These are phyloP conservation scores for crab-eating macaque (Macaca fascicularis) DNA, from an alignment of 2,113 vertebrate species.

Conservation along the genomic window DNA sequence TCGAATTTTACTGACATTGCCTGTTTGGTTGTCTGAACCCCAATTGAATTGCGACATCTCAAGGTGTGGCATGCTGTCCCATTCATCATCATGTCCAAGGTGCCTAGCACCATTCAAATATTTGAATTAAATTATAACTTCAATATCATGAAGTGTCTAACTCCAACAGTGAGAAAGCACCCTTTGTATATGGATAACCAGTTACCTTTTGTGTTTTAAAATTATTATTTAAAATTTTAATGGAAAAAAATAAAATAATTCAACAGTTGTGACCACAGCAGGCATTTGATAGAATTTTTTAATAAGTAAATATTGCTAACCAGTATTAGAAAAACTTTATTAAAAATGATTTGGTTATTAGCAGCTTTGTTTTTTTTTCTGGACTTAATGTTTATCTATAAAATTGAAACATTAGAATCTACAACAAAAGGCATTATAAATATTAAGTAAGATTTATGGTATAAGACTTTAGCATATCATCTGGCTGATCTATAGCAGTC, in stretches of 20 bases:
- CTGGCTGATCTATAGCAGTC: neutral
- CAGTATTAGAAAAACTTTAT: neutral
- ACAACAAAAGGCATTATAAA: neutral
- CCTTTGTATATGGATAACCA: neutral
- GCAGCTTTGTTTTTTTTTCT: neutral
- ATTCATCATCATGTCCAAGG: neutral
- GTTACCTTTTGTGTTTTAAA: neutral
- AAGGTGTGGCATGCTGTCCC: neutral
- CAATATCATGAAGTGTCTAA: neutral
- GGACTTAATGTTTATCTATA: neutral
- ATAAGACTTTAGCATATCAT: neutral
- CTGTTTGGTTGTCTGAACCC: neutral
- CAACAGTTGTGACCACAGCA: neutral
- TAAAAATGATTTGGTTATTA: constrained; percentile 2
- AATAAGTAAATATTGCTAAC: neutral
- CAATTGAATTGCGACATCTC: neutral
- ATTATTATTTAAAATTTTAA: constrained; percentile 15
- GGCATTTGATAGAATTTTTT: neutral
- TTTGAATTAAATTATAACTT: neutral
- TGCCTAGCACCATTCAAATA: neutral
- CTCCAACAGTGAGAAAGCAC: neutral
- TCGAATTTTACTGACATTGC: neutral
- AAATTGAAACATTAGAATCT: neutral
- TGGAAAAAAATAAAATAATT: neutral
- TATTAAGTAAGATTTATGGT: neutral